Evolutionary conservation across 1,140 invertebrate genomes (phyloP), one percentile per base, ranked within the genome.

Genomic region (Zaprionus camerounensis): DNA sequence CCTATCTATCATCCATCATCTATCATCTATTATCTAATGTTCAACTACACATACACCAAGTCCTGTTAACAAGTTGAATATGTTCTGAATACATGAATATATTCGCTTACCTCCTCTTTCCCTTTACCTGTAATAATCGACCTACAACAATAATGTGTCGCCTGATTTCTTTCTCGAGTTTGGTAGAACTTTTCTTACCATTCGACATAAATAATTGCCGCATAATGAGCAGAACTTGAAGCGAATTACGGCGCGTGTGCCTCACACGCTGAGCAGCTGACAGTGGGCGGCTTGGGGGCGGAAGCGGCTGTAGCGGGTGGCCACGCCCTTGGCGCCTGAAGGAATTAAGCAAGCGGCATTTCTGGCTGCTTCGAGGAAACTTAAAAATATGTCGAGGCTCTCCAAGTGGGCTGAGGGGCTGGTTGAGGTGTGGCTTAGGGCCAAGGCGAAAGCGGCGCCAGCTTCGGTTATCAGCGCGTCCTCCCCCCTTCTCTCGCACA

Each of bases 181-280:
- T 77, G 81, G 81, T 63, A 41, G 41, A 41, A 70, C 61, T 66
- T 81, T 79, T 63, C 58, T 38, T 56, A 28, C 72, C 63, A 73
- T 78, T 76, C 64, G 83, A 82, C 80, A 83, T 86, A 80, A 86
- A 86, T 87, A 86, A 86, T 86, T 86, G 83, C 80, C 83, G 83
- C 83, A 86, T 86, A 86, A 86, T 86, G 83, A 86, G 83, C 73
- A 86, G 77, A 86, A 87, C 80, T 86, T 82, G 78, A 87, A 80
- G 83, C 76, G 80, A 86, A 86, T 86, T 86, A 86, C 73, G 73
- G 73, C 68, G 80, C 83, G 80, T 86, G 80, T 76, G 74, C 78
- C 74, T 66, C 56, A 78, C 74, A 74, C 81, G 73, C 71, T 61
- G 71, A 68, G 62, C 53, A 76, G 65, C 1, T 62, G 71, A 49